Evolutionary conservation across 2,113 vertebrate species (phyloP), one percentile per base, ranked within the genome.

Genomic region (Nicator chloris): DNA sequence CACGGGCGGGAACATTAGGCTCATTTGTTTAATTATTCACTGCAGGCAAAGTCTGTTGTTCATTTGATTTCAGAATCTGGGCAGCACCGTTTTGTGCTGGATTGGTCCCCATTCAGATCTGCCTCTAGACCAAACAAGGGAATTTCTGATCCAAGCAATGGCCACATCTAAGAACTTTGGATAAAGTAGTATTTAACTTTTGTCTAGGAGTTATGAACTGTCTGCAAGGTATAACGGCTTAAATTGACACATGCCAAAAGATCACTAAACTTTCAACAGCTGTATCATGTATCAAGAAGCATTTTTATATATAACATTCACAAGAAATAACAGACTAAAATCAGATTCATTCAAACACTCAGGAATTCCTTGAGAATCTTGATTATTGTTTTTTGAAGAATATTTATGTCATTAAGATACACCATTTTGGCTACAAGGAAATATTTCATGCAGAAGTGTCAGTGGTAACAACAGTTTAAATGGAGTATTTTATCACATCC

Each of bases 21-120:
- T 95, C 92, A 93, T 93, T 96, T 95, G 91, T 95, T 94, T 95
- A 92, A 96, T 96, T 97, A 96, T 97, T 95, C 94, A 90, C 86
- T 88, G 51, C 88, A 92, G 88, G 56, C 68, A 28, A 78, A 90
- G 51, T 88, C 88, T 92, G 88, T 64, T 92, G 88, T 70, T 95
- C 68, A 45, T 95, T 88, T 66, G 44, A 59, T 94, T 93, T 92
- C 83, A 68, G 92, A 83, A 86, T 83, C 80, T 81, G 86, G 95
- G 95, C 94, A 94, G 72, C 56, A 42, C 27, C 9, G 1, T 95
- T 86, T 77, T 70, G 65, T 0, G 0, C 88, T 94, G 96, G 95
- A 88, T 92, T 2, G 0, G 72, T 60, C 92, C 69, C 65, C 76
- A 30, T 90, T 96, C 71, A 49, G 69, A 83, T 96, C 85, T 90